Evolutionary conservation across 2,113 vertebrate species (phyloP).

Genomic region (Tursiops truncatus): DNA sequence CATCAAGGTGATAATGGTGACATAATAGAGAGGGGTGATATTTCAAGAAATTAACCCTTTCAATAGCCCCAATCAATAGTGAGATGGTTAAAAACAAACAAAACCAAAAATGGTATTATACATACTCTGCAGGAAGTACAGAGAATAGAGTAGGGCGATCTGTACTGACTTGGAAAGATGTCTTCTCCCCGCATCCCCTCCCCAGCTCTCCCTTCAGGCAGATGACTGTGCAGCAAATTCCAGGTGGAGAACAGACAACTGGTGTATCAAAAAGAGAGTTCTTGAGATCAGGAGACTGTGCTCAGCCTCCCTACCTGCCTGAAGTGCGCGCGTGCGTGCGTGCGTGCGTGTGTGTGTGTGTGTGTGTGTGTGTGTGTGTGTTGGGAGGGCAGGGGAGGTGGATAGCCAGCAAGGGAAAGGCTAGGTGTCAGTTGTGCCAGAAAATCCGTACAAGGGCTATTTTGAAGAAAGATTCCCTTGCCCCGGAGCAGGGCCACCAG

Average conservation of each 20-base stretch:
- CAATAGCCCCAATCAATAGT: neutral
- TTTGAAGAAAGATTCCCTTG: neutral
- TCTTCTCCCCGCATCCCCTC: fast-evolving
- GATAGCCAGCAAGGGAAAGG: neutral
- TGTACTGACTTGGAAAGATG: neutral
- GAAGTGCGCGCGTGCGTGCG: neutral
- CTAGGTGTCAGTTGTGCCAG: neutral
- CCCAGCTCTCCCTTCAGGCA: neutral
- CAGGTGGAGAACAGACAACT: neutral
- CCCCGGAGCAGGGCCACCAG: neutral
- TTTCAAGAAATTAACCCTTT: neutral
- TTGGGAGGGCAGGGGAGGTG: fast-evolving
- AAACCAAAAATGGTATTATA: neutral
- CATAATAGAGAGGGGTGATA: neutral
- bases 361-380: neutral
- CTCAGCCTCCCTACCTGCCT: neutral
- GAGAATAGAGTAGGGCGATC: neutral
- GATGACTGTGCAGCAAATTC: neutral
- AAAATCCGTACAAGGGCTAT: neutral
- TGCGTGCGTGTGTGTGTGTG: neutral
- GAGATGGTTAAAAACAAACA: neutral
- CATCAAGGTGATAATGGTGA: neutral
- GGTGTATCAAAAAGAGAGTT: neutral
- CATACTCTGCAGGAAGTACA: neutral
- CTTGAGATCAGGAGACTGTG: neutral